Percentiles rank a stretch among this genome's conserved stretches.
Conservation (phyloP, 1,140 invertebrate species). For the Mycetomoellerius zeteki region DNA sequence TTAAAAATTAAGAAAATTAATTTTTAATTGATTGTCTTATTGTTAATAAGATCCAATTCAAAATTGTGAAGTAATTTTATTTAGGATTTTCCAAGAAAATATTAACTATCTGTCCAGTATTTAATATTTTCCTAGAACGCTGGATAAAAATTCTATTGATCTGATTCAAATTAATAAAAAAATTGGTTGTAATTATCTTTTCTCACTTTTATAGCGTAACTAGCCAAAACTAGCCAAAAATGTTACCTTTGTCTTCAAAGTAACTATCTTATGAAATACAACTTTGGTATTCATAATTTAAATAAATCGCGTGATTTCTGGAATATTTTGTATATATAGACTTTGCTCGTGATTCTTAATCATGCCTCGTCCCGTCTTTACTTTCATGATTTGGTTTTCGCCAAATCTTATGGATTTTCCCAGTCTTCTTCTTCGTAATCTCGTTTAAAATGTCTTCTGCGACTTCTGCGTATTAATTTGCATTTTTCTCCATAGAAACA, state of each 20-base stretch:
- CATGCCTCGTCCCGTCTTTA: conserved; percentile 31
- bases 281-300: conserved; percentile 36
- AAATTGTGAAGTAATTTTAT: too few species aligned
- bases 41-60: too few species aligned
- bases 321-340: conserved; percentile 25
- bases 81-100: too few species aligned
- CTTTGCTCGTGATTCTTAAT: conserved; percentile 37
- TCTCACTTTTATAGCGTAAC: neutral
- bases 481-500: conserved; percentile 46
- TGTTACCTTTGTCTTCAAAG: neutral
- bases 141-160: neutral
- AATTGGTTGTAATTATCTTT: neutral
- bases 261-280: neutral
- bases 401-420: conserved; percentile 35
- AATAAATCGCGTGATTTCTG: conserved; percentile 8
- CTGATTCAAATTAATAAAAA: neutral
- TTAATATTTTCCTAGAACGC: too few species aligned
- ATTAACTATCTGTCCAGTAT: too few species aligned
- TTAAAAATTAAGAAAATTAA: too few species aligned
- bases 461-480: conserved; percentile 52
- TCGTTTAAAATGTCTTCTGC: conserved; percentile 33
- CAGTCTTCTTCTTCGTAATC: conserved; percentile 20
- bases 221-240: neutral
- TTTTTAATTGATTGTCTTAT: too few species aligned
- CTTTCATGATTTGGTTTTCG: conserved; percentile 35